These are phyloP conservation scores for Emys orbicularis DNA, from an alignment of 2,797 vertebrate genomes.

Conservation along the genomic window DNA sequence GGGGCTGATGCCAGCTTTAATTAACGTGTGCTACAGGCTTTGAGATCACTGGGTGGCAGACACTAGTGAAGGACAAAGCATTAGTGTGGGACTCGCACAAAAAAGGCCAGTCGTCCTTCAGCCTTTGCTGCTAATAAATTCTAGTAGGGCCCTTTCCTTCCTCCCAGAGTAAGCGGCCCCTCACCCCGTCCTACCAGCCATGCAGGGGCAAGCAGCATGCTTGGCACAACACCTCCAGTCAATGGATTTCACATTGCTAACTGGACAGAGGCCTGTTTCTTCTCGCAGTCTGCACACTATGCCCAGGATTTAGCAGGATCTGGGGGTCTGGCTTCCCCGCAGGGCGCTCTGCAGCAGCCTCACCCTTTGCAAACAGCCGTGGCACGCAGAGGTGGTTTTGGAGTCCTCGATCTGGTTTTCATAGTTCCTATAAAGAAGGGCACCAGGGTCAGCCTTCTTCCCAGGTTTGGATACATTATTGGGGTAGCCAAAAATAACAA, in stretches of 20 bases:
- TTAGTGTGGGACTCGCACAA: neutral
- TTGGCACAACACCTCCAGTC: neutral
- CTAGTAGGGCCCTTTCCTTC: neutral
- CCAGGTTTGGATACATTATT: conserved; percentile 72
- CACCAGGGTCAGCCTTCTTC: conserved; percentile 57
- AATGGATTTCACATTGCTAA: neutral
- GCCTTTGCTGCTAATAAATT: neutral
- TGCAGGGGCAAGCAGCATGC: neutral
- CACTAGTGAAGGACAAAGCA: neutral
- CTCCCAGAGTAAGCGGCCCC: neutral
- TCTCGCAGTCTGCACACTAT: neutral
- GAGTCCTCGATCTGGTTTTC: conserved; percentile 75
- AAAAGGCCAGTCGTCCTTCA: neutral
- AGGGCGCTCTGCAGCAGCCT: neutral
- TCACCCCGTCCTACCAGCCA: neutral
- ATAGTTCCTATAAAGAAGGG: conserved; percentile 72
- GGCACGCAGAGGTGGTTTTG: conserved; percentile 62
- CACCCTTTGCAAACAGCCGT: conserved; percentile 69
- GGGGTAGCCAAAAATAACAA: conserved; percentile 67
- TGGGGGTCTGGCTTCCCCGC: neutral
- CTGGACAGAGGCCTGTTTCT: neutral
- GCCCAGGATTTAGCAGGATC: neutral
- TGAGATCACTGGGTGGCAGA: neutral
- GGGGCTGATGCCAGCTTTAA: neutral
- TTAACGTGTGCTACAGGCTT: neutral